Evolutionary conservation across 2,113 vertebrate species (phyloP).

Genomic region (Otocyon megalotis): DNA sequence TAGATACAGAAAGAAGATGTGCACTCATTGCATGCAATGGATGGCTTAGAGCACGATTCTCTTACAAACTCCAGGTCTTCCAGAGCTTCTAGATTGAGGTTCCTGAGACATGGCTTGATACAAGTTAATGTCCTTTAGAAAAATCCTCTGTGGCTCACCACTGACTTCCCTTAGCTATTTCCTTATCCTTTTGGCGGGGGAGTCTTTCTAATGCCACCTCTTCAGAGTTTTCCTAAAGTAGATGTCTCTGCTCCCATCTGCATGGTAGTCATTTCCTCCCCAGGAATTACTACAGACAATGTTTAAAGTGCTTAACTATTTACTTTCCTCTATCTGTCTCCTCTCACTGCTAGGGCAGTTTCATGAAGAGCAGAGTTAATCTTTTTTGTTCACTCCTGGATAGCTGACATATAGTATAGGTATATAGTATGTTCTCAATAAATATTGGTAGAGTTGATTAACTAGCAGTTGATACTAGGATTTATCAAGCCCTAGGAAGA

Average conservation of each 20-base stretch:
- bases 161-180: neutral
- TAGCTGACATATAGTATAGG: neutral
- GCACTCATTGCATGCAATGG: accelerated
- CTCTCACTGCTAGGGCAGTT: neutral
- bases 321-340: neutral
- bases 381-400: neutral
- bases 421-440: neutral
- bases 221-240: neutral
- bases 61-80: neutral
- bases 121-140: neutral
- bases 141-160: neutral
- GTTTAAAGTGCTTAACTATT: neutral
- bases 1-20: neutral
- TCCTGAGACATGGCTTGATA: neutral
- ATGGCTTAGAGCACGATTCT: neutral
- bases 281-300: neutral
- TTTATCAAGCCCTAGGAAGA: neutral
- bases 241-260: neutral
- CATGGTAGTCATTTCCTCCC: neutral
- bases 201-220: neutral
- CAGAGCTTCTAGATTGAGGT: neutral
- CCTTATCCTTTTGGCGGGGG: neutral
- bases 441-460: neutral
- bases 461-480: neutral
- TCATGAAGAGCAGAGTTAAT: neutral